phyloP scores from a whole-genome alignment of 2,888 invertebrate species.

The Leptura quadrifasciata region DNA sequence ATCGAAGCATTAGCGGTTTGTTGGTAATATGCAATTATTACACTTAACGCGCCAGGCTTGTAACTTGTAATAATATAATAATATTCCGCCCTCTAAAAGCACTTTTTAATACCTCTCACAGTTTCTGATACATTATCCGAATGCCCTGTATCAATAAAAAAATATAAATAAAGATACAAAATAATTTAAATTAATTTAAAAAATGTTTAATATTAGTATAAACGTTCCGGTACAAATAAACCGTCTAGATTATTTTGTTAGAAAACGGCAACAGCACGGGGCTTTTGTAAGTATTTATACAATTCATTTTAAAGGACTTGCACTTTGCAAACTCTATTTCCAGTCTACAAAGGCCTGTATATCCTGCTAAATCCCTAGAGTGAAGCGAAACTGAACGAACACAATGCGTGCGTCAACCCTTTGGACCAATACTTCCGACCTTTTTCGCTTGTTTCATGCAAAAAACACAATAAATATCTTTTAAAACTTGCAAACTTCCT shows the following conservation, averaged over 20 bases:
- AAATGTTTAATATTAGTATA: no score
- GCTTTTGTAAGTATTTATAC: conserved; percentile 24
- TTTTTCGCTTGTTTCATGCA: conserved; percentile 42
- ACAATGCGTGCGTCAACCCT: conserved; percentile 48
- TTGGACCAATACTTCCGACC: conserved; percentile 47
- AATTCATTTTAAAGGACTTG: conserved; percentile 18
- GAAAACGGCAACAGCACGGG: neutral
- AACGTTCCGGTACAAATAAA: neutral
- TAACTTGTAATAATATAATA: no score
- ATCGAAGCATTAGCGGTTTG: no score
- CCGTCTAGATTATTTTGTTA: neutral
- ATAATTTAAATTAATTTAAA: no score
- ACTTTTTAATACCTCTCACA: no score
- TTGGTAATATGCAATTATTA: no score
- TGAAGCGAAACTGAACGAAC: conserved; percentile 41
- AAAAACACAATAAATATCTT: conserved; percentile 43
- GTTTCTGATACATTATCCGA: no score
- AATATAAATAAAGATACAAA: no score
- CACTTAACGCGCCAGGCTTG: no score
- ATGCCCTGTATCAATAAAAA: no score
- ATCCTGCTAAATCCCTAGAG: conserved; percentile 10
- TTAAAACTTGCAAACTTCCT: conserved; percentile 43
- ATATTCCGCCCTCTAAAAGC: no score
- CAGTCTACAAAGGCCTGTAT: conserved; percentile 22
- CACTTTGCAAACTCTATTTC: conserved; percentile 31